phyloP scores from a whole-genome alignment of 2,888 invertebrate genomes.

The Hemicrepidius hirtus region DNA sequence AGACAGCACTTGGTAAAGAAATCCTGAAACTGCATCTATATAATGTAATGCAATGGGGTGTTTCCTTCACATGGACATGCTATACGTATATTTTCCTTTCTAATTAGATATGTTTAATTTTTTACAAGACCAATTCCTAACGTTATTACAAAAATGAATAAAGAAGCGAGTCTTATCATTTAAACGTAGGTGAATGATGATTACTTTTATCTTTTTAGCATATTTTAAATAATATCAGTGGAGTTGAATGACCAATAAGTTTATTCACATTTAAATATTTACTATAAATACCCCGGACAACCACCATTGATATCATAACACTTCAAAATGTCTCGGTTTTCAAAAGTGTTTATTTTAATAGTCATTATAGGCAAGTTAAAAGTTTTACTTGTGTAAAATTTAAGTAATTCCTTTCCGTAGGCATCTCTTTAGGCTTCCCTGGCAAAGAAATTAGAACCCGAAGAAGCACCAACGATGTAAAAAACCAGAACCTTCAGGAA shows the following conservation, averaged over 20 bases:
- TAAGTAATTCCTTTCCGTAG: neutral
- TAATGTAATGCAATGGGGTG: no score
- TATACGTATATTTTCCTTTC: neutral
- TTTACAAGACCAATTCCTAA: no score
- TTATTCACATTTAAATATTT: neutral
- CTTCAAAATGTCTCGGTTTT: neutral
- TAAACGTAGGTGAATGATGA: neutral
- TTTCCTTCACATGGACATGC: no score
- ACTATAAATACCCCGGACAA: neutral
- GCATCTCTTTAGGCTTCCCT: neutral
- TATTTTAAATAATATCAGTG: neutral
- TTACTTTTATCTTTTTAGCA: slow-evolving; percentile 4
- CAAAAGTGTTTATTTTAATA: neutral
- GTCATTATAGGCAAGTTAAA: no score
- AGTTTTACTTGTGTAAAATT: no score
- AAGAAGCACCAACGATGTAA: no score
- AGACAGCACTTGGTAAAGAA: neutral
- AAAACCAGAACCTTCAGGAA: no score
- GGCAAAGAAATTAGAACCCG: no score
- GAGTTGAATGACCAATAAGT: slow-evolving; percentile 10
- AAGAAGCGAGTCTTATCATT: neutral
- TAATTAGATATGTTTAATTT: no score
- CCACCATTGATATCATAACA: neutral
- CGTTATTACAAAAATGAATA: no score
- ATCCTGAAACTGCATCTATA: no score